Evolutionary conservation across 2,797 vertebrate genomes (phyloP).

Genomic region (Coccyzus lansbergi): DNA sequence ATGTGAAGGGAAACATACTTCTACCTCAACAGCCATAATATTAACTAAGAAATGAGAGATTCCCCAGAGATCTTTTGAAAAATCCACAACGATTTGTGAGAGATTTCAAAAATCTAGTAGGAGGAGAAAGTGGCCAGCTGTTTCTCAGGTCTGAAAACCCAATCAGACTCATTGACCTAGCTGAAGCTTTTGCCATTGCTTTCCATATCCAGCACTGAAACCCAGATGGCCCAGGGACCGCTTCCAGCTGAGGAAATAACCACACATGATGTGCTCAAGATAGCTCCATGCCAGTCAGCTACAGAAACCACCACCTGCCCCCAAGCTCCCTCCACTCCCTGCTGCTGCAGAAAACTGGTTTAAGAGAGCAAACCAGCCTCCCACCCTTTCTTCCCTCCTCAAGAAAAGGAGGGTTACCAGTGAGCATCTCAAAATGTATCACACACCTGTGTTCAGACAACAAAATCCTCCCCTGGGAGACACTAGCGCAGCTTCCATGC

Average conservation of each 20-base stretch:
- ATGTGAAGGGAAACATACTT: neutral
- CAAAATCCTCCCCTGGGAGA: neutral
- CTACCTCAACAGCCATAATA: neutral
- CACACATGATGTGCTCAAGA: neutral
- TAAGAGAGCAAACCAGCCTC: neutral
- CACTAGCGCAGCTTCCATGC: neutral
- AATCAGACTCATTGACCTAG: fast-evolving
- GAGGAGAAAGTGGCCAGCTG: neutral
- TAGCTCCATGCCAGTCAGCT: neutral
- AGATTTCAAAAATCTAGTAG: neutral
- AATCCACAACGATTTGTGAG: neutral
- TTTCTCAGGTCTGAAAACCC: neutral
- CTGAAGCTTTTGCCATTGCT: neutral
- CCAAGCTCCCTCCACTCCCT: neutral
- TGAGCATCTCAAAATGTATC: neutral
- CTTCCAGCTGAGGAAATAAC: neutral
- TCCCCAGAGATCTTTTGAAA: neutral
- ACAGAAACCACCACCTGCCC: neutral
- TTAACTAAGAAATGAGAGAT: neutral
- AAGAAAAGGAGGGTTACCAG: neutral
- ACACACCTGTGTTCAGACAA: neutral
- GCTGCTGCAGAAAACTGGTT: neutral
- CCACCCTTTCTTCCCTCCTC: neutral
- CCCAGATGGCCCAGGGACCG: fast-evolving
- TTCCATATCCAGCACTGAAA: neutral